These are phyloP conservation scores for Drosophila watanabei DNA, from an alignment of 1,140 invertebrate species.

Conservation along the genomic window DNA sequence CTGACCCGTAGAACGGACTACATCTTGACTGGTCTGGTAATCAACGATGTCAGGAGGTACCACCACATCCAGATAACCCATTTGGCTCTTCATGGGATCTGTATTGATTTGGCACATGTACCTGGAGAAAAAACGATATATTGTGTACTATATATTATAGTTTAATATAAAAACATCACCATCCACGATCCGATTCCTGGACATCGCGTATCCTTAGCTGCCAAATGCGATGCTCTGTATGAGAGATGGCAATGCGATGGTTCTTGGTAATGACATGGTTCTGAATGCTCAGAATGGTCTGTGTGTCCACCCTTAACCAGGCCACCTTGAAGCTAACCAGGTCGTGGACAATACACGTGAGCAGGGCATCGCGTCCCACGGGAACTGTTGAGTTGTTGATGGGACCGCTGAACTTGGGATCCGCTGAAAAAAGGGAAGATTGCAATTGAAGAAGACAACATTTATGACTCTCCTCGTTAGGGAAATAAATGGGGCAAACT, in stretches of 20 bases:
- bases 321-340: slow-evolving; percentile 93
- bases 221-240: slow-evolving; percentile 93
- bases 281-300: slow-evolving; percentile 96
- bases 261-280: slow-evolving; percentile 96
- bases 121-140: slow-evolving; percentile 8
- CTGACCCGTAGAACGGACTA: slow-evolving; percentile 90
- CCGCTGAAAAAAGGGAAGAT: slow-evolving; percentile 66
- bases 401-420: slow-evolving; percentile 92
- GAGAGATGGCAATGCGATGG: slow-evolving; percentile 92
- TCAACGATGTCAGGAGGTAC: slow-evolving; percentile 92
- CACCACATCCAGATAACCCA: slow-evolving; percentile 95
- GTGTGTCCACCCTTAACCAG: slow-evolving; percentile 95
- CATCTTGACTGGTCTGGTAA: slow-evolving; percentile 91
- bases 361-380: slow-evolving; percentile 91
- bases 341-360: slow-evolving; percentile 93
- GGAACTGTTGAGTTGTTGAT: slow-evolving; percentile 93
- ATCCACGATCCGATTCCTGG: slow-evolving; percentile 91
- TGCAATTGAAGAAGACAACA: slow-evolving; percentile 26
- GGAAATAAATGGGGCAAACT: slow-evolving; percentile 59
- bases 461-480: slow-evolving; percentile 66
- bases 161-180: slow-evolving; percentile 72
- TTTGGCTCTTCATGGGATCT: slow-evolving; percentile 95
- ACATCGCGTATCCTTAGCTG: slow-evolving; percentile 94
- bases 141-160: background rate
- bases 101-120: slow-evolving; percentile 96